These are phyloP conservation scores for Caradrina kadenii DNA, from an alignment of 2,888 invertebrate species.

Conservation along the genomic window DNA sequence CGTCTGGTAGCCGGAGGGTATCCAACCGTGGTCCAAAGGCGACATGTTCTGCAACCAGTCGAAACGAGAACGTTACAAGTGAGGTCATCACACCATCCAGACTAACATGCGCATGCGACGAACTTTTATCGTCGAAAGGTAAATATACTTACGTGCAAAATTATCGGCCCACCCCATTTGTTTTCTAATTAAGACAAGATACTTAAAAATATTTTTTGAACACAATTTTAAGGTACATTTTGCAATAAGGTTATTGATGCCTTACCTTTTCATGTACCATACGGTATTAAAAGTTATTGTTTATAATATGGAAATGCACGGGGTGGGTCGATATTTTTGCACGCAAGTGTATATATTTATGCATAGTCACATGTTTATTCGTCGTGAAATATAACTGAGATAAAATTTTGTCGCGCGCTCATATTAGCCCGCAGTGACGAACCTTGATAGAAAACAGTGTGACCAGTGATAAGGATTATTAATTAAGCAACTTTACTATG, in stretches of 20 bases:
- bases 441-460: conserved; percentile 63
- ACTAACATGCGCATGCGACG: conserved; percentile 4
- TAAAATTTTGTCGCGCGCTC: conserved; percentile 3
- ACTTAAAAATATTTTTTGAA: too few species aligned
- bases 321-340: too few species aligned
- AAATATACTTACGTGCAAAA: too few species aligned
- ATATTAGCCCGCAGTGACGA: conserved; percentile 4
- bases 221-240: too few species aligned
- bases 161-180: too few species aligned
- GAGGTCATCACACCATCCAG: conserved; percentile 2
- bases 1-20: conserved; percentile 90
- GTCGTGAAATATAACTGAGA: not conserved
- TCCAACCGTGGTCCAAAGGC: conserved; percentile 92
- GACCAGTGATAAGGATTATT: conserved; percentile 39
- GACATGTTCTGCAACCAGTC: conserved; percentile 86
- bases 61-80: conserved; percentile 45
- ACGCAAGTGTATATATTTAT: too few species aligned
- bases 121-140: conserved; percentile 1
- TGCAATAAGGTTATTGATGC: too few species aligned
- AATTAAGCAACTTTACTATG: conserved; percentile 24
- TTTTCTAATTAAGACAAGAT: too few species aligned
- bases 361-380: not conserved
- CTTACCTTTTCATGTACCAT: too few species aligned
- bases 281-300: too few species aligned
- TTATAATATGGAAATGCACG: too few species aligned